Evolutionary conservation across 2,113 vertebrate genomes (phyloP).

Genomic region (Peromyscus leucopus): DNA sequence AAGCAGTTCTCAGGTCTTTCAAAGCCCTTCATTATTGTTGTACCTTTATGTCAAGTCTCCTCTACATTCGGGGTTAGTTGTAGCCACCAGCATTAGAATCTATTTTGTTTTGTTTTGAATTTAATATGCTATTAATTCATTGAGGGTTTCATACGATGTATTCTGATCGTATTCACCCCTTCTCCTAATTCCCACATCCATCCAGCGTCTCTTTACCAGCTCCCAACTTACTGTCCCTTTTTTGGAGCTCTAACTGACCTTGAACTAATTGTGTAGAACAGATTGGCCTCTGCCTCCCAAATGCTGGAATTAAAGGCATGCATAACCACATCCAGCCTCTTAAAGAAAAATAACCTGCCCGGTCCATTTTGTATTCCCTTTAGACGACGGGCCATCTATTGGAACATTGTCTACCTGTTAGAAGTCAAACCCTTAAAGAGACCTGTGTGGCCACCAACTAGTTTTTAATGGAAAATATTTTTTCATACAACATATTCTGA

Average conservation of each 20-base stretch:
- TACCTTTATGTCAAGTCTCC: conserved; percentile 54
- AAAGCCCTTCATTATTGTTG: conserved; percentile 66
- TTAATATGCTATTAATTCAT: neutral
- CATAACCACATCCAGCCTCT: neutral
- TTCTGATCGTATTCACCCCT: neutral
- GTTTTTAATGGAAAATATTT: neutral
- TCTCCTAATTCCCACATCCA: neutral
- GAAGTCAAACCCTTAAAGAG: neutral
- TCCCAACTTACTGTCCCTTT: neutral
- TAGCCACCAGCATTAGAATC: conserved; percentile 26
- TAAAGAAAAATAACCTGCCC: neutral
- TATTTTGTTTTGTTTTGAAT: neutral
- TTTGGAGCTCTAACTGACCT: neutral
- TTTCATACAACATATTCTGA: neutral
- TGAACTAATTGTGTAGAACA: neutral
- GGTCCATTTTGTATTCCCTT: neutral
- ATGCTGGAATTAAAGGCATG: neutral
- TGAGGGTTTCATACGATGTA: neutral
- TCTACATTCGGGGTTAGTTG: conserved; percentile 51
- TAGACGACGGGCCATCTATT: neutral
- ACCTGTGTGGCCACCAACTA: too few species aligned
- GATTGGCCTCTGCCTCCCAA: neutral
- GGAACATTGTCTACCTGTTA: neutral
- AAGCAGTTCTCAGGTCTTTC: conserved; percentile 70
- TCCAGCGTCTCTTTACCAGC: neutral